Evolutionary conservation across 2,888 invertebrate genomes (phyloP), one percentile per base, ranked within the genome.

Genomic region (Idaea biselata): DNA sequence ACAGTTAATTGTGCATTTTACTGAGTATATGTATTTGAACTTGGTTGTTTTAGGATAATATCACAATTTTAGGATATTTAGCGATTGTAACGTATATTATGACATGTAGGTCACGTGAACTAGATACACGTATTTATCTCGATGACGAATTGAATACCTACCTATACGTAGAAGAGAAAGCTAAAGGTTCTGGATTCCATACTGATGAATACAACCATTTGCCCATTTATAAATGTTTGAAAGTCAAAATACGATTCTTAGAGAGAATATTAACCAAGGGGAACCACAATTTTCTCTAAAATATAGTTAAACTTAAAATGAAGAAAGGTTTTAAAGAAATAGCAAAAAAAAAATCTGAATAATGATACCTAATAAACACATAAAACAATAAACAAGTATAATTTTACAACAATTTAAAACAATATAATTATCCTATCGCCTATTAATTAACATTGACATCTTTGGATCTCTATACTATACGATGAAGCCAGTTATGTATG

Each of bases 181-280:
- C 60, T 56, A 56, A 60, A 62, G 55, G 31, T 61, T 33, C 18
- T 14, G 54, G 56, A 55, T 59, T 65, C 62, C 44, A 44, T 14
- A 44, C 44, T 44, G 44, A 44, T 44, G 44, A 44, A 44, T 44
- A 14, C 3, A 14, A 1, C 44, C 14, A 44, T 11, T 44, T 44
- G 44, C 14, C 44, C 11, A 14, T 44, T 11, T 44, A 25, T 25
- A 25, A 25, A 25, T 5, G 25, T 25, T 25, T 25, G 25, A 25
- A 25, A 25, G 25, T 3, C 25, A 25, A 25, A 25, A 25, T 25
- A 5, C 25, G 25, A 25, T 25, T 25, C 25, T 25, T 25, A 3
- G 5, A 3, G 5, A 25, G 5, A 25, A 25, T 25, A 25, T 25
- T 1, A 25, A 25, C 25, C 5, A 25, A 25, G 3, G 25, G 25